Base-by-base conservation (phyloP, 2,888 invertebrate genomes). In the Tenthredo notha region DNA sequence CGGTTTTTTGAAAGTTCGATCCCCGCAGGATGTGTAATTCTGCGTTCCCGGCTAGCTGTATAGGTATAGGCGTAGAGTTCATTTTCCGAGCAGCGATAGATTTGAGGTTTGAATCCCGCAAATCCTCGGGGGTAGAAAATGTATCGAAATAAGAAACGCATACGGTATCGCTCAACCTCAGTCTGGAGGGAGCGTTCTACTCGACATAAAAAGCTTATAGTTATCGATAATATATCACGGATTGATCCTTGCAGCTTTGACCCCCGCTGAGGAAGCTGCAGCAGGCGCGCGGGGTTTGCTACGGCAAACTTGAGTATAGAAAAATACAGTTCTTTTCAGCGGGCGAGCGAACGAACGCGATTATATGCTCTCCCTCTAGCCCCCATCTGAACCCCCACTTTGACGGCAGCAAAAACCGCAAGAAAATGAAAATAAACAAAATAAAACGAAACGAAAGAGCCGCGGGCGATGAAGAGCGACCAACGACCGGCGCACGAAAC, bases 171-270 rank as follows among this genome's bases (percentile, higher is more conserved):
- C 25, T 54, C 29, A 67, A 33, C 18, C 7, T 67, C 12, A 25
- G 67, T 33, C 67, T 67, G 4, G 33, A 33, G 33, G 72, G 43
- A 74, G 72, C 43, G 21, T 74, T 80, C 40, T 4, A 80, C 33
- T 61, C 40, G 10, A 80, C 61, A 61, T 80, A 58, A 40, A 80
- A 58, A 80, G 21, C 58, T 58, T 29, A 61, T 12, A n/a, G 40
- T 80, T 61, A 61, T 61, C 58, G 58, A 61, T 61, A 21, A 78
- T 80, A 61, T 37, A 80, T 80, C 61, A 80, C 37, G 80, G 29
- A 80, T 80, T 80, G 80, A 80, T 80, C 80, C 80, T 58, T 40
- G 80, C n/a, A 61, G 80, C 80, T 61, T 61, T 40, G 80, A 80
- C 21, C 80, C 80, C 80, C 61, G 61, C 80, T 29, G 80, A 58